Evolutionary conservation across 1,140 invertebrate genomes (phyloP).

Genomic region (Cotesia glomerata): DNA sequence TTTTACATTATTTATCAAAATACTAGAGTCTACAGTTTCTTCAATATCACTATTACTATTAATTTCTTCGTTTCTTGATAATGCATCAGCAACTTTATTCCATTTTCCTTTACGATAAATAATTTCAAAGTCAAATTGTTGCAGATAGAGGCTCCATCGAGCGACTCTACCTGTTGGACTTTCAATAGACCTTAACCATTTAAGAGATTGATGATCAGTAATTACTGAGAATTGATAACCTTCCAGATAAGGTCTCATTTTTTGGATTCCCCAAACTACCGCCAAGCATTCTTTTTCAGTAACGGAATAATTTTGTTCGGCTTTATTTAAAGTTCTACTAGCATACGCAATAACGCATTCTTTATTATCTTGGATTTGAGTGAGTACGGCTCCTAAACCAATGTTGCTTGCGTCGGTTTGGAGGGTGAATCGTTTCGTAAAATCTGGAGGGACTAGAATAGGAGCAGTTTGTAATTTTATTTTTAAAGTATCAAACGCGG

Average conservation of each 20-base stretch:
- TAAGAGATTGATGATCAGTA: constrained; percentile 60
- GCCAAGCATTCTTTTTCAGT: constrained; percentile 62
- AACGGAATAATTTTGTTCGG: constrained; percentile 56
- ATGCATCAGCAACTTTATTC: constrained; percentile 48
- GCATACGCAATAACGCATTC: constrained; percentile 52
- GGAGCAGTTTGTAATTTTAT: not conserved
- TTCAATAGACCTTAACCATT: constrained; percentile 55
- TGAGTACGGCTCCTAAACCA: constrained; percentile 44
- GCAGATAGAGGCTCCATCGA: constrained; percentile 55
- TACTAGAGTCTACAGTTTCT: constrained; percentile 17
- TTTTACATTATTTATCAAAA: constrained; percentile 34
- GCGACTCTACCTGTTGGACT: constrained; percentile 54
- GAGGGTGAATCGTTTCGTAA: constrained; percentile 41
- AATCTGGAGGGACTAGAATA: constrained; percentile 37
- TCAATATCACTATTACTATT: not conserved
- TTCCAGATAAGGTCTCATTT: constrained; percentile 57
- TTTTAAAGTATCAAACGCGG: constrained; percentile 4
- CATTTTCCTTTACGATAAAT: constrained; percentile 51
- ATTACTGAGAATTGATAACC: constrained; percentile 54
- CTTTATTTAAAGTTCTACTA: constrained; percentile 45
- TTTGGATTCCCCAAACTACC: constrained; percentile 55
- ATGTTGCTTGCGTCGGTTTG: constrained; percentile 41
- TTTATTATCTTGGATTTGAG: constrained; percentile 36
- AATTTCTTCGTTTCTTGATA: constrained; percentile 36
- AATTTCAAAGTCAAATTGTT: constrained; percentile 55